Evolutionary conservation across 2,888 invertebrate genomes (phyloP), one percentile per base, ranked within the genome.

Genomic region (Eristalis intricaria): DNA sequence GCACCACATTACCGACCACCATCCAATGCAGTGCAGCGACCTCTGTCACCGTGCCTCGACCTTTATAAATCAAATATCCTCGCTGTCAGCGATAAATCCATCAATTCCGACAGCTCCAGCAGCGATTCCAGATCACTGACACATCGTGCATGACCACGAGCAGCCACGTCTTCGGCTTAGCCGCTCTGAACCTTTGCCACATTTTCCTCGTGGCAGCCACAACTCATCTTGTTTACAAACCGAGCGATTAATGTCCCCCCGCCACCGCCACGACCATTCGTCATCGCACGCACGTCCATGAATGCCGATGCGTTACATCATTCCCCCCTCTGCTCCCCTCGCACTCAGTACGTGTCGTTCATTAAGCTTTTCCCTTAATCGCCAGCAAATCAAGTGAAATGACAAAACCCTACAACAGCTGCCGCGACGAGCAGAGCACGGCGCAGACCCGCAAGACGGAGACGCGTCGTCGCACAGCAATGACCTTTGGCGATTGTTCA

Each of bases 401-500:
- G 13, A 13, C 19, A 56, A 70, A 71, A 68, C 58, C 75, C 82
- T 61, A 58, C 65, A 79, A 65, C 65, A 38, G 50, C 19, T 8
- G 22, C 56, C 70, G n/a, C n/a, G 56, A 40, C 63, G 75, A 76
- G 38, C 2, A 23, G 2, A 66, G 56, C 23, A 10, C 22, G 11
- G 26, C 32, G 15, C 61, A 78, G 43, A 43, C 35, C 11, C 43
- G 63, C 29, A 65, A 80, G 73, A 73, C 75, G 80, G 7, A 32
- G 32, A 32, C 10, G 8, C 32, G 32, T 32, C 75, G 65, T 61
- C 58, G 40, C 32, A 79, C 74, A 75, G 60, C 79, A 80, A 84
- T 80, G 80, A 84, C 80, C 84, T 76, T 84, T 80, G 80, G 69
- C 74, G 70, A 79, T 40, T 58, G 40, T 43, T 73, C 56, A 40